phyloP scores from a whole-genome alignment of 2,113 vertebrate species.

The Cebus imitator region DNA sequence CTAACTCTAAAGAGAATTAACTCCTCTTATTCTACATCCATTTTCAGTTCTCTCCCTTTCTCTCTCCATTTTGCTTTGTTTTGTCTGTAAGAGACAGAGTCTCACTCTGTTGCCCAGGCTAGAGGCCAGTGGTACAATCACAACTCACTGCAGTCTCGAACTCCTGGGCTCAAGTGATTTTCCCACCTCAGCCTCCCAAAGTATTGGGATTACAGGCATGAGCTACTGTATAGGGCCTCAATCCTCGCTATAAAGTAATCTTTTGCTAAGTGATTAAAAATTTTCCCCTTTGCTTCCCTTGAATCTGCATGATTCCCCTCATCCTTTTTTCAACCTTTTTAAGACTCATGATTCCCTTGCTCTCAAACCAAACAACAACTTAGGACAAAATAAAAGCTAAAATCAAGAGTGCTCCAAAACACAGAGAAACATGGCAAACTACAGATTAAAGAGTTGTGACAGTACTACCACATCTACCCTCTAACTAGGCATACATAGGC shows the following conservation, averaged over 20 bases:
- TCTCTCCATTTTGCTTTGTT: too few relatives aligned
- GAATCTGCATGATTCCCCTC: not conserved
- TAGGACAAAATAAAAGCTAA: constrained; percentile 4
- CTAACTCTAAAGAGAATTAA: not conserved
- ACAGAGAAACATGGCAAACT: not conserved
- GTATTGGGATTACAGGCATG: too few relatives aligned
- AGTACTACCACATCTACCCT: not conserved
- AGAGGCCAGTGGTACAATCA: too few relatives aligned
- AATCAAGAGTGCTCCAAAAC: not conserved
- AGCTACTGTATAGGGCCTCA: not conserved
- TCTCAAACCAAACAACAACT: not conserved
- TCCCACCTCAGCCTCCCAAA: too few relatives aligned
- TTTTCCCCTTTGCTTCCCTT: not conserved
- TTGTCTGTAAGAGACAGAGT: too few relatives aligned
- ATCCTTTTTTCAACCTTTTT: not conserved
- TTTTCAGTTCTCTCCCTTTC: not conserved
- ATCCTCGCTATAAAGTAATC: not conserved
- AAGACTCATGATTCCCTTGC: not conserved
- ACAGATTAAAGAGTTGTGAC: not conserved
- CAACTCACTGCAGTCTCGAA: too few relatives aligned
- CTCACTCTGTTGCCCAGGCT: too few relatives aligned
- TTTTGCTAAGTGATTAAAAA: not conserved
- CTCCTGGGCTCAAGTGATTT: too few relatives aligned
- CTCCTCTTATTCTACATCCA: not conserved
- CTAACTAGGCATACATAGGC: not conserved